phyloP scores from a whole-genome alignment of 2,797 vertebrate genomes.

The Carcharodon carcharias region DNA sequence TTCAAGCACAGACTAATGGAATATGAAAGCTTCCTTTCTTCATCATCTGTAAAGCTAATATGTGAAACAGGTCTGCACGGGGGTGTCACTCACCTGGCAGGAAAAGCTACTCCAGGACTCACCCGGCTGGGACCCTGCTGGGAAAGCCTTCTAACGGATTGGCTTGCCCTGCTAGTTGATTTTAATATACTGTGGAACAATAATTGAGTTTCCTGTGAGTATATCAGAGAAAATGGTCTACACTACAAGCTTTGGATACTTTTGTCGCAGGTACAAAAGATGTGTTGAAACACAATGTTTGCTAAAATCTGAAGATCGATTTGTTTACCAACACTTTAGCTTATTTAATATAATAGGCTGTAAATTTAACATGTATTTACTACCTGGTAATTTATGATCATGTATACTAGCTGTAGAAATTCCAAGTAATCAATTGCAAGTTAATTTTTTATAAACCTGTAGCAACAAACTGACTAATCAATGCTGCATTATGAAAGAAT shows the following conservation, averaged over 20 bases:
- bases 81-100: background rate
- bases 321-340: background rate
- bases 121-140: background rate
- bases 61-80: background rate
- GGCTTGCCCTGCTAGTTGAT: background rate
- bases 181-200: background rate
- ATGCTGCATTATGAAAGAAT: background rate
- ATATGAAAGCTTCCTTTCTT: background rate
- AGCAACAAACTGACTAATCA: background rate
- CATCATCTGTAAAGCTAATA: background rate
- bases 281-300: background rate
- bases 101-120: background rate
- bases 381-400: background rate
- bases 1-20: background rate
- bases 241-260: background rate
- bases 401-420: background rate
- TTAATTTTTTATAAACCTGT: background rate
- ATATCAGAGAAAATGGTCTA: background rate
- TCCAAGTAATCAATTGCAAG: background rate
- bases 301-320: background rate
- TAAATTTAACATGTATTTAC: background rate
- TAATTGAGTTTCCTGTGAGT: background rate
- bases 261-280: background rate
- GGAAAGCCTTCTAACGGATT: background rate
- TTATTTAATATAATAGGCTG: background rate